phyloP scores from a whole-genome alignment of 2,888 invertebrate genomes.

The Seira musarum region DNA sequence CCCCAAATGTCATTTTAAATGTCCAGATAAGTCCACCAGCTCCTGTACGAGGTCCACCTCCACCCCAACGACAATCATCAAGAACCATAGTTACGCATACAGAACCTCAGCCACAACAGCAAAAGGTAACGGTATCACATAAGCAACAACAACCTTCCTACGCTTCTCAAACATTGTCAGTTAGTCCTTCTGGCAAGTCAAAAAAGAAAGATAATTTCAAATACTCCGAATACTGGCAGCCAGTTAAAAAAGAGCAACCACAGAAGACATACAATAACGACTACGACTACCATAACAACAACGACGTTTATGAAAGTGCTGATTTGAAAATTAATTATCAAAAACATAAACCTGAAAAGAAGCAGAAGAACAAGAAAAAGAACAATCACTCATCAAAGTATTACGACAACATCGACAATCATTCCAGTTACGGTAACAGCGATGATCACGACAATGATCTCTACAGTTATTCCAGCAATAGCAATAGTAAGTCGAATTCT shows the following conservation, averaged over 20 bases:
- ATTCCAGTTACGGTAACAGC: not conserved
- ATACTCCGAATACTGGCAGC: not conserved
- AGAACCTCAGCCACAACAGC: constrained; percentile 12
- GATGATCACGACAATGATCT: too few relatives aligned
- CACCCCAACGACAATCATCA: not conserved
- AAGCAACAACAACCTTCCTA: not conserved
- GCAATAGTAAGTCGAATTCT: too few relatives aligned
- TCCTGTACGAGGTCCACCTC: not conserved
- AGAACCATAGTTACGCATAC: not conserved
- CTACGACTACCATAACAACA: constrained; percentile 14
- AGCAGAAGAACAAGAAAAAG: not conserved
- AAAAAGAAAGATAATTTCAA: not conserved
- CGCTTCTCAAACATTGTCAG: not conserved
- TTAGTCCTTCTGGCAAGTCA: not conserved
- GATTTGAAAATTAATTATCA: constrained; percentile 5
- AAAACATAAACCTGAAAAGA: not conserved
- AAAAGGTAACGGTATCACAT: not conserved
- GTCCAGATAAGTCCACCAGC: constrained; percentile 21
- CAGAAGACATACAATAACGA: constrained; percentile 15
- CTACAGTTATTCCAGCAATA: not conserved
- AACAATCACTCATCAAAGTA: not conserved
- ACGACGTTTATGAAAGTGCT: not conserved
- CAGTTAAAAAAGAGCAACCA: not conserved
- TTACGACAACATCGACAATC: not conserved
- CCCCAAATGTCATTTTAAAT: constrained; percentile 24